Base-by-base conservation (phyloP, 2,888 invertebrate genomes). In the Bellardia pandia region DNA sequence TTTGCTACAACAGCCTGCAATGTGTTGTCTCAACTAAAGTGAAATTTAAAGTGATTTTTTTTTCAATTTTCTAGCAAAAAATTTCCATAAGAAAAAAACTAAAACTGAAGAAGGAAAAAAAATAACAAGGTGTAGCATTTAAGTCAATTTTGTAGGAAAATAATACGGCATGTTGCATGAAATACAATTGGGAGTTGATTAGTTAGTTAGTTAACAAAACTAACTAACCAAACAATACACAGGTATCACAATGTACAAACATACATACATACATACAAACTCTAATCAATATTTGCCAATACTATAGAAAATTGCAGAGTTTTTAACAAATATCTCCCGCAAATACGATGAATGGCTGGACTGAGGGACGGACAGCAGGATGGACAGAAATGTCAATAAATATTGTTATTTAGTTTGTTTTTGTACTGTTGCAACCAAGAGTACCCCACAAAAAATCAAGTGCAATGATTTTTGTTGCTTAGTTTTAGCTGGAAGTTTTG, bases 171-270 rank as follows among this genome's bases (percentile, higher is more conserved):
- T 74, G 45, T 66, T 72, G 71, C 56, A 48, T 71, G 14, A 60
- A 83, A 78, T 66, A 68, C 84, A 85, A 74, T 76, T 76, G 82
- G 72, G 68, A 80, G 84, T 81, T 87, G 80, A 84, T 84, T 84
- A 83, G 86, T 80, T 79, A 58, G 76, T 84, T 84, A 72, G 80
- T 86, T 76, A 80, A 51, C 51, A 68, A 51, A 80, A 77, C 77
- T 84, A 77, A 84, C 84, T 37, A 66, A 81, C 64, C 40, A 51
- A 69, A 79, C 75, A 78, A 81, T 42, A 33, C 33, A 69, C 58
- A 58, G 23, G n/a, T 60, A 74, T 74, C 74, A 74, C 40, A 72
- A 51, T 51, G 5, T 53, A 42, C 6, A 11, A 11, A 53, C 33
- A 56, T 7, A 42, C 33, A 60, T 9, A 33, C 58, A 58, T 5